Evolutionary conservation across 2,888 invertebrate genomes (phyloP).

Genomic region (Dorcus parallelipipedus): DNA sequence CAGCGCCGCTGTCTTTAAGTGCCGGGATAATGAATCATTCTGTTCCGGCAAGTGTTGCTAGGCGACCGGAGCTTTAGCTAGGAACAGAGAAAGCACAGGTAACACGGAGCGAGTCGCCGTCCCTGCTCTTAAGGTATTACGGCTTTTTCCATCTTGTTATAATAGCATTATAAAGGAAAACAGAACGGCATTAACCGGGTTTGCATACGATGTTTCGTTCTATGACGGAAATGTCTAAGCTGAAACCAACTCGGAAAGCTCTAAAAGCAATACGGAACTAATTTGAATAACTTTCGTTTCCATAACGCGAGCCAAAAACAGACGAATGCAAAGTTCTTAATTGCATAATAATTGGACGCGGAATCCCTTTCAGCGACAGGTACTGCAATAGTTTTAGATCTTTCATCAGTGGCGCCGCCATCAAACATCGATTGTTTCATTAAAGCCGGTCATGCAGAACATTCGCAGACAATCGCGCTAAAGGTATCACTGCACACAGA

Average conservation of each 20-base stretch:
- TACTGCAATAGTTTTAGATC: background rate
- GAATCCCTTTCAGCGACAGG: background rate
- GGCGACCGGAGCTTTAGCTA: background rate
- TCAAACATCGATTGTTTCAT: constrained; percentile 11
- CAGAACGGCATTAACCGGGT: constrained; percentile 16
- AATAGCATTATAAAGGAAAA: constrained; percentile 29
- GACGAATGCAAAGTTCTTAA: background rate
- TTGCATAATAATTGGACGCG: background rate
- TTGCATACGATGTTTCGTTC: constrained; percentile 16
- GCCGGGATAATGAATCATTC: constrained; percentile 7
- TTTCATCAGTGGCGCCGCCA: constrained; percentile 1
- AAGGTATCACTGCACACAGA: background rate
- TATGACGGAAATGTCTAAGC: background rate
- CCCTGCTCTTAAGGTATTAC: constrained; percentile 29
- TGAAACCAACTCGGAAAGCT: background rate
- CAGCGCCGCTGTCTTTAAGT: constrained; percentile 1
- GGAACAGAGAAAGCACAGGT: constrained; percentile 8
- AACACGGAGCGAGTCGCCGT: constrained; percentile 11
- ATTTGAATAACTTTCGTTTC: background rate
- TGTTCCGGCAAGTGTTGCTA: constrained; percentile 1
- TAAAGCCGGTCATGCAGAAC: constrained; percentile 8
- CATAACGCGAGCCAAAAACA: background rate
- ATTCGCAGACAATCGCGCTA: constrained; percentile 1
- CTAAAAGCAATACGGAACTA: background rate
- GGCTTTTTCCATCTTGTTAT: constrained; percentile 32